Conservation (phyloP, 2,888 invertebrate species). For the Hirtodrosophila duncani region DNA sequence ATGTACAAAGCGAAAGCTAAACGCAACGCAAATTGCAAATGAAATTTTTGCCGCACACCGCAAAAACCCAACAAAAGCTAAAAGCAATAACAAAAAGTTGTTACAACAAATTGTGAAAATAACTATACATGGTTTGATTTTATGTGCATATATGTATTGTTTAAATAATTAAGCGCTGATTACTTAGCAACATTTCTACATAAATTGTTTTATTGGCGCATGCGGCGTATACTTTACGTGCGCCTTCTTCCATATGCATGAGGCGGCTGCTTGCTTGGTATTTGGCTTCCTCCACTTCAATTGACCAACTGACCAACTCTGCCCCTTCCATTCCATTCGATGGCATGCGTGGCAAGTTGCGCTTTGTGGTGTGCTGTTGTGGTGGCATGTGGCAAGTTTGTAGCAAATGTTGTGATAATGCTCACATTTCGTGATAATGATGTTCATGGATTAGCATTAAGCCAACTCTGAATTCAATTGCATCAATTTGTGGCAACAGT, state of each 20-base stretch:
- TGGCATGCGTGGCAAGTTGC: no score
- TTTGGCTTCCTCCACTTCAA: conserved; percentile 3
- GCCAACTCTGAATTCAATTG: no score
- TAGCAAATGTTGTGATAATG: no score
- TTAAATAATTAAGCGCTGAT: conserved; percentile 37
- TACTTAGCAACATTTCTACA: no score
- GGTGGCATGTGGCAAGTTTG: no score
- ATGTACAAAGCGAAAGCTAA: conserved; percentile 53
- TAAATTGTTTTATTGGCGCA: conserved; percentile 20
- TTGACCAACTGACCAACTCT: no score
- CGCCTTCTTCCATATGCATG: conserved; percentile 21
- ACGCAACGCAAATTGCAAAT: conserved; percentile 53
- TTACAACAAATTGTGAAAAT: conserved; percentile 37
- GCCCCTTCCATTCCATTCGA: no score
- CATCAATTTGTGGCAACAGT: no score
- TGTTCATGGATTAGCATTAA: no score
- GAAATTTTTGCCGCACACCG: conserved; percentile 35
- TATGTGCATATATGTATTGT: conserved; percentile 22
- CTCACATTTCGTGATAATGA: no score
- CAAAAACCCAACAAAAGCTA: conserved; percentile 17
- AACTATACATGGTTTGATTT: not conserved
- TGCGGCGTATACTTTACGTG: conserved; percentile 32
- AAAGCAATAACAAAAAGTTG: conserved; percentile 28
- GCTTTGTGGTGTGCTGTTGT: no score
- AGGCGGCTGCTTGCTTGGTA: conserved; percentile 6